A percentile compares a stretch with the other conserved stretches of the same genome.
phyloP scores from a whole-genome alignment of 1,140 invertebrate genomes.

The Meloidogyne floridensis region DNA sequence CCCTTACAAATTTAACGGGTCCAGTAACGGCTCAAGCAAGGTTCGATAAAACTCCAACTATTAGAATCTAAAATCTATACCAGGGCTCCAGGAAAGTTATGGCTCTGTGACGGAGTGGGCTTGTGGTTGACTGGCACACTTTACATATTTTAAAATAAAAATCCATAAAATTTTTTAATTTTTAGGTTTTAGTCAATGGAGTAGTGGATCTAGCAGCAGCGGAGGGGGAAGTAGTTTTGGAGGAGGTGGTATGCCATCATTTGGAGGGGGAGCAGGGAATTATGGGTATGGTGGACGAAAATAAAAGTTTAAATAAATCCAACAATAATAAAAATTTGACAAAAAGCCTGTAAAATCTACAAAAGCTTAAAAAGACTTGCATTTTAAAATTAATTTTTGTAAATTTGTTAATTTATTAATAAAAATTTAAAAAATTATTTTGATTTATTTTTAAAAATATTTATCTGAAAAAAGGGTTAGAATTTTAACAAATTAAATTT shows the following conservation, averaged over 20 bases:
- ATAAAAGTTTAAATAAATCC: background rate
- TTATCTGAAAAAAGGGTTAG: too few relatives aligned
- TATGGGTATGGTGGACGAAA: background rate
- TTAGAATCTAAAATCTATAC: too few relatives aligned
- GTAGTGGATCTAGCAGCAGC: background rate
- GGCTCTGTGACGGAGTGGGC: too few relatives aligned
- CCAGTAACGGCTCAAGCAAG: too few relatives aligned
- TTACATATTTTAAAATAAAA: background rate
- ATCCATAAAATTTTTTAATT: background rate
- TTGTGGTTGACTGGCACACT: too few relatives aligned
- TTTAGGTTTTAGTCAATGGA: background rate
- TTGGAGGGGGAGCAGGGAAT: background rate
- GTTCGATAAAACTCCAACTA: too few relatives aligned
- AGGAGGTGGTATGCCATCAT: background rate
- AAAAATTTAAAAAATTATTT: too few relatives aligned
- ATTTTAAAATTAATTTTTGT: background rate
- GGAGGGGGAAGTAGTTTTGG: background rate
- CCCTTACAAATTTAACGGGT: too few relatives aligned
- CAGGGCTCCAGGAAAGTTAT: too few relatives aligned
- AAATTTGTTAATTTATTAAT: background rate
- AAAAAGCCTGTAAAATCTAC: background rate
- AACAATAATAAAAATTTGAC: background rate
- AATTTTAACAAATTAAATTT: too few relatives aligned
- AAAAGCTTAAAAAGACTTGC: background rate
- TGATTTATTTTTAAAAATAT: too few relatives aligned